Evolutionary conservation across 2,113 vertebrate species (phyloP), one percentile per base, ranked within the genome.

Genomic region (Hypocryptadius cinnamomeus): DNA sequence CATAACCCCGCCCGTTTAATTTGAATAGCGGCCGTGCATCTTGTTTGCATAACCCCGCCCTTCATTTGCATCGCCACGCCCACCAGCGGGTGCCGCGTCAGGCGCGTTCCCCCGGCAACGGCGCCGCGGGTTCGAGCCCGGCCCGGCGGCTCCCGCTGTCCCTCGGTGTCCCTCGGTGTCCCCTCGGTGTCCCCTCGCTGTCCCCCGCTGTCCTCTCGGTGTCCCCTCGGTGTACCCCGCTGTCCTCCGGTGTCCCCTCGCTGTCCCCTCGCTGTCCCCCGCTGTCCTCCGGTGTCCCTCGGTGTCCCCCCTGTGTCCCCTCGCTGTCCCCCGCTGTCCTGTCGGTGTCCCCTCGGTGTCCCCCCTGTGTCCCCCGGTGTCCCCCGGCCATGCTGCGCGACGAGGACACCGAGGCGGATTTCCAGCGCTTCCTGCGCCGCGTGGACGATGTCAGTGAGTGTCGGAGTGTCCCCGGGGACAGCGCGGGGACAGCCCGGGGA

Each of bases 381-480:
- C 31, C 68, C 68, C 20, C 5, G 54, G 74, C 57, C 45, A 91
- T 90, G 91, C 50, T 70, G 65, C 4, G 6, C 0, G 83, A 40
- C 24, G 3, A 11, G 54, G 50, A 45, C 68, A 33, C 72, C 24
- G 90, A 95, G 65, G 35, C 22, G n/a, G 94, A 91, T 28, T 89
- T 93, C 59, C 70, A 94, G 92, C 86, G 87, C 14, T 96, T 95
- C 80, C 87, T 96, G 14, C 84, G 80, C 30, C 92, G 95, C 1
- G 77, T 95, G 72, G 93, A 94, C 15, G 92, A 82, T 3, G 17
- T 93, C 53, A 4, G 95, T 95, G 30, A 76, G 87, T 68, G 71
- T 54, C 45, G 31, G 18, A 18, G 79, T n/a, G 45, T 37, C n/a
- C 57, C 23, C 33, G 56, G 56, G 65, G 42, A 16, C 47, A 13